Evolutionary conservation across 2,888 invertebrate genomes (phyloP).

Genomic region (Endotricha flammealis): DNA sequence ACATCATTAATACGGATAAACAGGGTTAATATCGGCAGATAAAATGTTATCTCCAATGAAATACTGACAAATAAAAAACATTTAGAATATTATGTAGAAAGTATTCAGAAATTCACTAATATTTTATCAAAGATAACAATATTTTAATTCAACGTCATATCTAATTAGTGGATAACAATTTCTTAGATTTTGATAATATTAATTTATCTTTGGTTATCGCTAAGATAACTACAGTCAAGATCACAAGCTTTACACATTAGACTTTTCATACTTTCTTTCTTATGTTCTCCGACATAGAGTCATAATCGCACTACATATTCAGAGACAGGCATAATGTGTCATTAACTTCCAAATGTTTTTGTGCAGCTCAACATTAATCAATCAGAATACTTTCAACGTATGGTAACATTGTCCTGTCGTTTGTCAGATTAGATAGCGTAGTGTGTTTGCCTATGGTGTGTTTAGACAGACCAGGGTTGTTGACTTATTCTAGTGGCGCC

Average conservation of each 20-base stretch:
- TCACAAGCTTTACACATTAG: too few relatives aligned
- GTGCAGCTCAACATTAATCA: slow-evolving; percentile 16
- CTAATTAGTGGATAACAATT: slow-evolving; percentile 3
- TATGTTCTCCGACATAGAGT: too few relatives aligned
- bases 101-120: too few relatives aligned
- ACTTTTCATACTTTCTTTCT: too few relatives aligned
- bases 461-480: slow-evolving; percentile 51
- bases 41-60: slow-evolving; percentile 32
- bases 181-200: slow-evolving; percentile 7
- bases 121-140: too few relatives aligned
- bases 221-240: too few relatives aligned
- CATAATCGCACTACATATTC: too few relatives aligned
- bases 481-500: slow-evolving; percentile 41
- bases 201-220: slow-evolving; percentile 12
- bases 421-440: slow-evolving; percentile 63
- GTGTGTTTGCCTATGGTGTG: slow-evolving; percentile 59
- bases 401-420: slow-evolving; percentile 37
- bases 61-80: slow-evolving; percentile 10
- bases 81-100: background rate
- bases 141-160: too few relatives aligned
- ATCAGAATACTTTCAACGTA: slow-evolving; percentile 18
- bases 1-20: slow-evolving; percentile 49
- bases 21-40: slow-evolving; percentile 39
- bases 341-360: too few relatives aligned
- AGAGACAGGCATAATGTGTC: too few relatives aligned